Evolutionary conservation across 2,888 invertebrate genomes (phyloP), one percentile per base, ranked within the genome.

Genomic region (Hartigia nigra): DNA sequence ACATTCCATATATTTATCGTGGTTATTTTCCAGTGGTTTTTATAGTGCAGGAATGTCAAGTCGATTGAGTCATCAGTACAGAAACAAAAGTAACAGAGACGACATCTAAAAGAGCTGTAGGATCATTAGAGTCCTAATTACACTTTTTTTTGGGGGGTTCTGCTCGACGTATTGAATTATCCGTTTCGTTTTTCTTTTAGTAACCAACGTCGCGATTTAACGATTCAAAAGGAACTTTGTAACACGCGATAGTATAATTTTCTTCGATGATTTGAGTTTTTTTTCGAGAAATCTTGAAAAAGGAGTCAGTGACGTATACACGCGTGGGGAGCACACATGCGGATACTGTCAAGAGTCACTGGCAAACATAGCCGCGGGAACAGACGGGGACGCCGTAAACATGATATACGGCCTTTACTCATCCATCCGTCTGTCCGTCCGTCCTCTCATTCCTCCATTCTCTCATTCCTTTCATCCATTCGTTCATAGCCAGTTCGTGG

Each of bases 321-420:
- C 55, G 55, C 55, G 55, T 55, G 55, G 55, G 55, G 55, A 55
- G 72, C 72, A 34, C 72, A 72, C 72, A 72, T 23, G 72, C 72
- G 32, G 32, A 72, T 12, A 31, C 5, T 72, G 72, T 34, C 72
- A 34, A 31, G 72, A 72, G 72, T 72, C 72, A 32, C 31, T 72
- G 55, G 55, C 55, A 23, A 72, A 31, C 72, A 72, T 72, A 72
- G 72, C 72, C 31, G 72, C 72, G 31, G 72, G 72, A 34, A 82
- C 77, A 39, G 75, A 76, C 80, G 82, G 81, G 80, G 82, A 82
- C 82, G 82, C 83, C 82, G 83, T 88, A 88, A 88, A 88, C 81
- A 83, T 87, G 85, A 87, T 86, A 86, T 85, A 87, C 85, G 82
- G 84, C 87, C 55, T 23, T 55, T 55, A 23, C 55, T 34, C 37